Conservation (phyloP, 2,888 invertebrate genomes). For the Endomychus coccineus region DNA sequence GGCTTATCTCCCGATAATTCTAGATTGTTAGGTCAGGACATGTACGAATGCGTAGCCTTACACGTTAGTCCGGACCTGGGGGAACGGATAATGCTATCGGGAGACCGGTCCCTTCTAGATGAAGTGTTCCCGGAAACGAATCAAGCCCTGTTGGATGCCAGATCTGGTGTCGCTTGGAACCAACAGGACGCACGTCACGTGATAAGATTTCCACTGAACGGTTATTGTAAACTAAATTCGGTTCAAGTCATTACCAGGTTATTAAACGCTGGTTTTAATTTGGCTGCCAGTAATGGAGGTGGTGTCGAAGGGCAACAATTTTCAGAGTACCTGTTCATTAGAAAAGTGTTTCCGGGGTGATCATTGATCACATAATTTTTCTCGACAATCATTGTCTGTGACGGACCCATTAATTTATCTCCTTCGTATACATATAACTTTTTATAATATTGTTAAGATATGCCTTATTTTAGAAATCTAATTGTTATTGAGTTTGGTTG, state of each 20-base stretch:
- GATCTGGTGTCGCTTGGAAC: conserved; percentile 69
- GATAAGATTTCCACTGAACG: conserved; percentile 78
- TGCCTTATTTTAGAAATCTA: background rate
- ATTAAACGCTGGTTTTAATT: conserved; percentile 67
- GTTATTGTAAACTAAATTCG: conserved; percentile 85
- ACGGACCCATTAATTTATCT: background rate
- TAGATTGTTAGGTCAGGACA: conserved; percentile 37
- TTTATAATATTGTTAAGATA: background rate
- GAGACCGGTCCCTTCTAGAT: conserved; percentile 67
- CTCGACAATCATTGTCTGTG: conserved; percentile 26
- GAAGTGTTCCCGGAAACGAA: conserved; percentile 72
- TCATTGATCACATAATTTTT: conserved; percentile 9
- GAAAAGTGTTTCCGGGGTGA: conserved; percentile 44
- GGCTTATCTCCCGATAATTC: conserved; percentile 20
- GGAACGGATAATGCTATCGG: conserved; percentile 74
- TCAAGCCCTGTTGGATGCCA: conserved; percentile 71
- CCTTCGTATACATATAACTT: background rate
- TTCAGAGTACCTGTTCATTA: conserved; percentile 77
- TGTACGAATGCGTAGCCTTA: conserved; percentile 71
- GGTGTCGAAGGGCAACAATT: conserved; percentile 86
- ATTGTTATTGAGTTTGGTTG: background rate
- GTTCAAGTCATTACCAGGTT: conserved; percentile 78
- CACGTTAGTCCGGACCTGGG: conserved; percentile 76
- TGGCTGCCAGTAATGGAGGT: conserved; percentile 78
- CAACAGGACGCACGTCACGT: conserved; percentile 75